These are phyloP conservation scores for Eilema griseolum DNA, from an alignment of 2,888 invertebrate genomes.

Conservation along the genomic window DNA sequence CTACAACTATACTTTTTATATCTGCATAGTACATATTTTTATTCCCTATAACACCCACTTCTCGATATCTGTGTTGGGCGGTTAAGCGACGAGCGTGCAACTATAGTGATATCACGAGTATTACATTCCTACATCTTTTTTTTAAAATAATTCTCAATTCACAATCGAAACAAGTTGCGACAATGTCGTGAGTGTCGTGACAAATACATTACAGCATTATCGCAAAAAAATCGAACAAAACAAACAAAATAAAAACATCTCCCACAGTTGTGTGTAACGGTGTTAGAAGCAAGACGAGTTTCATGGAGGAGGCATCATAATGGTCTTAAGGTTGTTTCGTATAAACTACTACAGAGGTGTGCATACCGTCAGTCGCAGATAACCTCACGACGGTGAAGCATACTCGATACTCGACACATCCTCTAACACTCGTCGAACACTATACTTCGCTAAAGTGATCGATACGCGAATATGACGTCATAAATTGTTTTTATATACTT, in stretches of 20 bases:
- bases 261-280: conserved; percentile 49
- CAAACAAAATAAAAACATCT: conserved; percentile 24
- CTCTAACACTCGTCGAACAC: background rate
- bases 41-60: no score
- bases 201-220: conserved; percentile 14
- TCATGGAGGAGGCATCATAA: conserved; percentile 49
- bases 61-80: no score
- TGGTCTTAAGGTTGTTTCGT: conserved; percentile 39
- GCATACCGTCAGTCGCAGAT: conserved; percentile 46
- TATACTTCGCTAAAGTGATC: conserved; percentile 23
- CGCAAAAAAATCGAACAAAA: conserved; percentile 21
- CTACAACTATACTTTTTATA: no score
- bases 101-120: background rate
- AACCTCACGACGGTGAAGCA: conserved; percentile 37
- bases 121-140: background rate
- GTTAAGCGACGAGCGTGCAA: background rate
- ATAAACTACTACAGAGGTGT: conserved; percentile 50
- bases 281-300: conserved; percentile 41
- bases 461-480: conserved; percentile 45
- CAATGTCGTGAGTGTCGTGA: conserved; percentile 6
- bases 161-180: background rate
- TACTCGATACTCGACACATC: conserved; percentile 39
- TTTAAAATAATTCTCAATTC: background rate
- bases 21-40: no score
- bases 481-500: conserved; percentile 22